Conservation (phyloP, 2,888 invertebrate species). For the Chirona hameri region DNA sequence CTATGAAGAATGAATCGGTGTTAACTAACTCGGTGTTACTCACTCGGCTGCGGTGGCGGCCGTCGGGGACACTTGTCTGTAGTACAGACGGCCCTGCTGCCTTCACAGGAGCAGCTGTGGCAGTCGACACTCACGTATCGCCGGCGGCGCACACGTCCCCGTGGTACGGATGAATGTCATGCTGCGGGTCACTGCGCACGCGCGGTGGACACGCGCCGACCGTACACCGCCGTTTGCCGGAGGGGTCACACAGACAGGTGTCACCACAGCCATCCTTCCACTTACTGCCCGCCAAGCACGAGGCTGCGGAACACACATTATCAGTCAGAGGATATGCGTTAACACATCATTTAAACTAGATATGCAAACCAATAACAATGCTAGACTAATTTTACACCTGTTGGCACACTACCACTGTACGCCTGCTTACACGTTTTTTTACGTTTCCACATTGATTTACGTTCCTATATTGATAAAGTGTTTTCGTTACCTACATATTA, state of each 20-base stretch:
- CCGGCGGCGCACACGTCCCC: not conserved
- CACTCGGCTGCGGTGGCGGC: not conserved
- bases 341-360: no score
- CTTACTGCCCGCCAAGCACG: not conserved
- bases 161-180: not conserved
- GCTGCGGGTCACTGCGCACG: not conserved
- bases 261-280: slow-evolving; percentile 6
- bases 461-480: no score
- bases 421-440: no score
- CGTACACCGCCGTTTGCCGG: slow-evolving; percentile 5
- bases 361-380: no score
- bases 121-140: slow-evolving; percentile 28
- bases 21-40: no score
- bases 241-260: slow-evolving; percentile 10
- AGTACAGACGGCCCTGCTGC: slow-evolving; percentile 32
- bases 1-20: no score
- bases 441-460: no score
- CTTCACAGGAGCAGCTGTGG: slow-evolving; percentile 31
- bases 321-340: no score
- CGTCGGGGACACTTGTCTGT: slow-evolving; percentile 1
- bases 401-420: no score
- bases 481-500: no score
- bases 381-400: no score
- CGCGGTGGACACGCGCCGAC: not conserved
- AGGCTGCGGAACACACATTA: not conserved